phyloP scores from a whole-genome alignment of 2,888 invertebrate species.

The Teinopalpus imperialis region DNA sequence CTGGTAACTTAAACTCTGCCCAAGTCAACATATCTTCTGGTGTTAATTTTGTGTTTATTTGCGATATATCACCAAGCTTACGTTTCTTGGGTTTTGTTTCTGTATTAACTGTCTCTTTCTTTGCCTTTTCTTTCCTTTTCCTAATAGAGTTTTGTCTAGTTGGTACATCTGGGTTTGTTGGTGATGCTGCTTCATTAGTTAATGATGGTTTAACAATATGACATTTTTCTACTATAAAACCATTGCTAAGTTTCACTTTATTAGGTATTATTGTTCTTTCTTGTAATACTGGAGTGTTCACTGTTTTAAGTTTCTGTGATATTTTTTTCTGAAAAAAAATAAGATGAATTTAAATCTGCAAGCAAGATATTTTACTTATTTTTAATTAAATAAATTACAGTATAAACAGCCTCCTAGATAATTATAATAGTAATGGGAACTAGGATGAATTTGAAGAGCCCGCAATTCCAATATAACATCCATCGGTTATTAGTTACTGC shows the following conservation, averaged over 20 bases:
- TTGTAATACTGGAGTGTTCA: slow-evolving; percentile 39
- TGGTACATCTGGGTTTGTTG: too few relatives aligned
- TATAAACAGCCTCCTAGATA: too few relatives aligned
- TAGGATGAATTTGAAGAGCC: too few relatives aligned
- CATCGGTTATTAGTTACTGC: too few relatives aligned
- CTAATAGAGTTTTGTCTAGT: slow-evolving; percentile 22
- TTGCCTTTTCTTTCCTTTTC: slow-evolving; percentile 27
- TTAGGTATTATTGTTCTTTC: slow-evolving; percentile 42
- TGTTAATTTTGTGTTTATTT: slow-evolving; percentile 44
- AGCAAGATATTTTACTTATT: too few relatives aligned
- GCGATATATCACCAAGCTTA: slow-evolving; percentile 54
- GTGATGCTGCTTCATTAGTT: slow-evolving; percentile 41
- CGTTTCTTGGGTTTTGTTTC: slow-evolving; percentile 39
- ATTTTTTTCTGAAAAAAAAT: slow-evolving; percentile 36
- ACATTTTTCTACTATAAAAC: slow-evolving; percentile 64
- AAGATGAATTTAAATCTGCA: too few relatives aligned
- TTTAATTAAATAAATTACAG: too few relatives aligned
- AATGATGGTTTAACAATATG: slow-evolving; percentile 45
- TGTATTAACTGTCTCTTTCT: slow-evolving; percentile 19
- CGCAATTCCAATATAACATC: too few relatives aligned
- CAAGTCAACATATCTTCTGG: slow-evolving; percentile 82
- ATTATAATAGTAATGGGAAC: too few relatives aligned
- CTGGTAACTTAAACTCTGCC: slow-evolving; percentile 86
- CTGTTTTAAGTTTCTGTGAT: slow-evolving; percentile 35
- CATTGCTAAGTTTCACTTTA: slow-evolving; percentile 55